These are phyloP conservation scores for Tinea semifulvella DNA, from an alignment of 2,888 invertebrate species.

Conservation along the genomic window DNA sequence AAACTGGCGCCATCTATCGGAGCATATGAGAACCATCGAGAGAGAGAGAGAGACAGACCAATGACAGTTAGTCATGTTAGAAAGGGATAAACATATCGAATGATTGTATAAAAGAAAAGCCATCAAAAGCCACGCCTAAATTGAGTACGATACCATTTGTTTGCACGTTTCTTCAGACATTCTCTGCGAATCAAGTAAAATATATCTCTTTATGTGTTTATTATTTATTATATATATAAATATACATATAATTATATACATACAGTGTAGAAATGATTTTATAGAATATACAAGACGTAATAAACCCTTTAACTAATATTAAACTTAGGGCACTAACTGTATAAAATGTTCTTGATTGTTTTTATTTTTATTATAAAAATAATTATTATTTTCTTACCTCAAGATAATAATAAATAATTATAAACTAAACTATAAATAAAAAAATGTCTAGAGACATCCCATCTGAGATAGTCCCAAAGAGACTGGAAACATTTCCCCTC, in stretches of 20 bases:
- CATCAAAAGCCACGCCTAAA: conserved; percentile 61
- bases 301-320: too few species aligned
- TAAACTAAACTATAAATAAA: too few species aligned
- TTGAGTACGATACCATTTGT: conserved; percentile 75
- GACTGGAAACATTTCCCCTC: too few species aligned
- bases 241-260: not conserved
- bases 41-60: not conserved
- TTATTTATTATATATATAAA: not conserved
- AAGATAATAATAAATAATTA: too few species aligned
- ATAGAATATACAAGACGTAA: too few species aligned
- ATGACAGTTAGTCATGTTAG: conserved; percentile 59
- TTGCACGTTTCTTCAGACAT: conserved; percentile 86
- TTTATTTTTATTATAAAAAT: too few species aligned
- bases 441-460: too few species aligned
- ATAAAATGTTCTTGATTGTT: too few species aligned
- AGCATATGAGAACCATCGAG: not conserved
- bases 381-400: too few species aligned
- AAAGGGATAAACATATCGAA: conserved; percentile 34
- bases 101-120: conserved; percentile 60
- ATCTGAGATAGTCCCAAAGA: too few species aligned
- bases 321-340: too few species aligned
- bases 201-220: too few species aligned
- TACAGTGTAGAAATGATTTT: not conserved
- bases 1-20: conserved; percentile 4
- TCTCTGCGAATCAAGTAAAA: conserved; percentile 78